phyloP scores from a whole-genome alignment of 2,797 vertebrate species.

The Protonibea diacanthus region DNA sequence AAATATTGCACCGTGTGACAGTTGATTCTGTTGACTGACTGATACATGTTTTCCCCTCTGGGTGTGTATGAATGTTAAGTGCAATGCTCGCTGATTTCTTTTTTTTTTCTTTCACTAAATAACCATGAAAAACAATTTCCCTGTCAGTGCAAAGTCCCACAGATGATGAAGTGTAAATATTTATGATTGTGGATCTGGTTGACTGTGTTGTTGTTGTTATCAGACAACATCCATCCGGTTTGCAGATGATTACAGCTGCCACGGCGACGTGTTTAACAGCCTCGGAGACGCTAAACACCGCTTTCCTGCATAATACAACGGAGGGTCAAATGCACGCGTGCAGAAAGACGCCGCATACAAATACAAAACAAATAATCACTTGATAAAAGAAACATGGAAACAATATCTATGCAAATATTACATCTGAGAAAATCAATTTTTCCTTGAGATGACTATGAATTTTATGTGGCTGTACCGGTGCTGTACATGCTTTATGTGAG shows the following conservation, averaged over 20 bases:
- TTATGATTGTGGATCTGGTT: slow-evolving; percentile 16
- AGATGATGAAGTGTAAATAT: slow-evolving; percentile 21
- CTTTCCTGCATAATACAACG: background rate
- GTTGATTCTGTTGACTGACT: background rate
- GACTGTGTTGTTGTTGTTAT: slow-evolving; percentile 1
- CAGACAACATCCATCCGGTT: slow-evolving; percentile 6
- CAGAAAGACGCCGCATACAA: background rate
- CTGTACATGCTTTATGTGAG: background rate
- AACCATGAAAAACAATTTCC: slow-evolving; percentile 3
- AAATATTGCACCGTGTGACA: background rate
- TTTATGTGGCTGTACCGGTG: background rate
- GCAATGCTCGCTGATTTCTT: background rate
- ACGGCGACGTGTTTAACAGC: slow-evolving; percentile 25
- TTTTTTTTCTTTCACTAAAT: background rate
- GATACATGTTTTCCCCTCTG: background rate
- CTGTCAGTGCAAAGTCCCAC: background rate
- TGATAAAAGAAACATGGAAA: background rate
- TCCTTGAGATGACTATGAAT: background rate
- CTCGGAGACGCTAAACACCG: slow-evolving; percentile 1
- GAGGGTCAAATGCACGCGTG: background rate
- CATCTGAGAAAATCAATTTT: background rate
- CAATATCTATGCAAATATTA: slow-evolving; percentile 12
- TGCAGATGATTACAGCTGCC: slow-evolving; percentile 29
- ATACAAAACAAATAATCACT: background rate
- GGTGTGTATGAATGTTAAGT: slow-evolving; percentile 5